A percentile compares a stretch with the other conserved stretches of the same genome.
Evolutionary conservation across 2,888 invertebrate genomes (phyloP).

Genomic region (Drosophila austrosaltans): DNA sequence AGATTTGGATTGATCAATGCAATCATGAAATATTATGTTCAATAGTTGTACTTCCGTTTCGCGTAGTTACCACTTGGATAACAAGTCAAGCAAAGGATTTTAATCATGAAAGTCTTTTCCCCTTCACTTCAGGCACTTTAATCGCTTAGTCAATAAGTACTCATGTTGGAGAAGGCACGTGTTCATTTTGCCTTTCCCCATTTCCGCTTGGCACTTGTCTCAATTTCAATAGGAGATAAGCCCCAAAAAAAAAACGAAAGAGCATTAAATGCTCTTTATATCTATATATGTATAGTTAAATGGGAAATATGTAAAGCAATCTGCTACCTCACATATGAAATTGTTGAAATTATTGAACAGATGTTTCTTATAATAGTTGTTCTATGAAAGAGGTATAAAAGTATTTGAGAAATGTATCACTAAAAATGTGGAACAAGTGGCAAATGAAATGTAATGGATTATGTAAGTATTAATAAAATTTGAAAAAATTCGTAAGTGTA

Average conservation of each 20-base stretch:
- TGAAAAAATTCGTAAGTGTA: no score
- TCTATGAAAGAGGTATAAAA: not conserved
- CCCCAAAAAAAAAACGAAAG: conserved; percentile 42
- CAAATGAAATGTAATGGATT: no score
- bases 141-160: conserved; percentile 16
- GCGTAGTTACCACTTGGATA: conserved; percentile 18
- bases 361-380: not conserved
- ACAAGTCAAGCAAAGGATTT: conserved; percentile 30
- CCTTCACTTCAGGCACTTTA: conserved; percentile 45
- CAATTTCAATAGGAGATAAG: conserved; percentile 40
- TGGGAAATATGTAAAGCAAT: conserved; percentile 33
- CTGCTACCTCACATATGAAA: not conserved
- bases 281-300: conserved; percentile 26
- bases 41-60: conserved; percentile 32
- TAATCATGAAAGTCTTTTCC: conserved; percentile 37
- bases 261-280: conserved; percentile 41
- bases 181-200: conserved; percentile 31
- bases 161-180: conserved; percentile 37
- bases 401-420: not conserved
- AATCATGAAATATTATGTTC: conserved; percentile 31
- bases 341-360: not conserved
- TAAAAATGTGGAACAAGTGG: no score
- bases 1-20: not conserved
- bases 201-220: conserved; percentile 52
- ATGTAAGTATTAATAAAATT: no score